These are phyloP conservation scores for Danionella dracula DNA, from an alignment of 2,797 vertebrate species.

Conservation along the genomic window DNA sequence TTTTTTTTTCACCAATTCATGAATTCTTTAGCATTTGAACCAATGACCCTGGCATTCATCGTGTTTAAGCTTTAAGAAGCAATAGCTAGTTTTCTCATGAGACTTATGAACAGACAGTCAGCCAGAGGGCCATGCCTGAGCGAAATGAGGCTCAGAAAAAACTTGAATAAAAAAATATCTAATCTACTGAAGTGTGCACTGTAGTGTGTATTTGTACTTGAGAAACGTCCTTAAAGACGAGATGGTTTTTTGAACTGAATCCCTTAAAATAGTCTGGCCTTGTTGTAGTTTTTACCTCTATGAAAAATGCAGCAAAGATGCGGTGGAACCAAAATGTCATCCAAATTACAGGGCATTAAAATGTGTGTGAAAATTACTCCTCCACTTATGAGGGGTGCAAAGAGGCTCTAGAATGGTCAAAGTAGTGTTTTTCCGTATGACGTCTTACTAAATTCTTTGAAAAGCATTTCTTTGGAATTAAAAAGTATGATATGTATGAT, in stretches of 20 bases:
- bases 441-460: conserved; percentile 3
- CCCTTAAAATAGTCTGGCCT: not conserved
- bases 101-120: too few relatives aligned
- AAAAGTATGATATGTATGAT: not conserved
- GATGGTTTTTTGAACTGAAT: not conserved
- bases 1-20: not conserved
- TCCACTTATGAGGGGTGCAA: conserved; percentile 26
- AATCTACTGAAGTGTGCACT: not conserved
- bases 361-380: conserved; percentile 54
- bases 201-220: not conserved
- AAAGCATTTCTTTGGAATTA: not conserved
- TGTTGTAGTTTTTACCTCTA: conserved; percentile 26
- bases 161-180: too few relatives aligned
- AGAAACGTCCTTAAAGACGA: not conserved
- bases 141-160: too few relatives aligned
- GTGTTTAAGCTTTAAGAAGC: too few relatives aligned
- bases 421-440: conserved; percentile 1
- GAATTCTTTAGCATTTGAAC: too few relatives aligned
- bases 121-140: too few relatives aligned
- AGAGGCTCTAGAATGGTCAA: conserved; percentile 19
- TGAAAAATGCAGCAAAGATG: conserved; percentile 3
- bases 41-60: too few relatives aligned
- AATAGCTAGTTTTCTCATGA: too few relatives aligned
- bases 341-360: conserved; percentile 48
- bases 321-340: conserved; percentile 58